phyloP scores from a whole-genome alignment of 2,113 vertebrate species.

The Scomber colias region DNA sequence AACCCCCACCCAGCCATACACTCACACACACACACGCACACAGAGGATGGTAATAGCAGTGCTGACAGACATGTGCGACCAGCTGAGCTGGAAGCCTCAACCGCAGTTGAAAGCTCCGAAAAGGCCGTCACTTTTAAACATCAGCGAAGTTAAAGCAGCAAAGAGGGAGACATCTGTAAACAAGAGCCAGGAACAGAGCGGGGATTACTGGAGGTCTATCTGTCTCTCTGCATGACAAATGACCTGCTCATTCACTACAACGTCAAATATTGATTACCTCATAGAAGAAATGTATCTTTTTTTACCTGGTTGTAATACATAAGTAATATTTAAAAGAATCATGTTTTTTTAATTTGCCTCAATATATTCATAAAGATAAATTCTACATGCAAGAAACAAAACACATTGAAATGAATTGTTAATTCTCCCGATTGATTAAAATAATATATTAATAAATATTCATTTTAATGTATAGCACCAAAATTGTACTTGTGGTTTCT shows the following conservation, averaged over 20 bases:
- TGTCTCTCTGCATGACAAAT: constrained; percentile 51
- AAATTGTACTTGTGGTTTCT: too few species aligned
- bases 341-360: background rate
- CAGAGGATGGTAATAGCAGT: constrained; percentile 93
- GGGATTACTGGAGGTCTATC: constrained; percentile 55
- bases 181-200: constrained; percentile 61
- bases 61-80: constrained; percentile 95
- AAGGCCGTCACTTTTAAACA: constrained; percentile 76
- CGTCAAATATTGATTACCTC: background rate
- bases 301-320: background rate
- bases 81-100: constrained; percentile 86
- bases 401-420: too few species aligned
- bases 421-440: too few species aligned
- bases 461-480: too few species aligned
- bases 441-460: too few species aligned
- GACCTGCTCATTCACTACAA: constrained; percentile 29
- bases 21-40: constrained; percentile 38
- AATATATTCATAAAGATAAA: background rate
- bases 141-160: constrained; percentile 60
- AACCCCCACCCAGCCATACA: constrained; percentile 63
- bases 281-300: background rate
- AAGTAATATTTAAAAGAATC: background rate
- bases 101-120: constrained; percentile 77
- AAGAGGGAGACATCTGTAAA: constrained; percentile 80
- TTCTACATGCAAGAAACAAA: background rate